phyloP scores from a whole-genome alignment of 1,140 invertebrate genomes.

The Drosophila baimaii region DNA sequence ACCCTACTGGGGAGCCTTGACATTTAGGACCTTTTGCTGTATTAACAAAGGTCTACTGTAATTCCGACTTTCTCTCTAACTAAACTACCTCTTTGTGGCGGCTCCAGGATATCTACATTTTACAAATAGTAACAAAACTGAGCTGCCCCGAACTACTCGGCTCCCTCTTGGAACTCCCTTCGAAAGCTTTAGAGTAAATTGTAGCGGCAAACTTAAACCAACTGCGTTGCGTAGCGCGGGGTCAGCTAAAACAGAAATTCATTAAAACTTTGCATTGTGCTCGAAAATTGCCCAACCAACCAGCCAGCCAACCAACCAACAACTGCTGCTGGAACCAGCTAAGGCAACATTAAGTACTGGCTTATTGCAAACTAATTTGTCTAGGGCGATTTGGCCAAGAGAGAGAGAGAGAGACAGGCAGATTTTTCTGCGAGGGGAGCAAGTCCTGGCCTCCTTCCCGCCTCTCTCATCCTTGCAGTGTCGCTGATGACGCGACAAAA shows the following conservation, averaged over 20 bases:
- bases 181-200: slow-evolving; percentile 41
- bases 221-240: slow-evolving; percentile 39
- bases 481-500: slow-evolving; percentile 78
- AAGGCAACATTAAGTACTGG: slow-evolving; percentile 34
- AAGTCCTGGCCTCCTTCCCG: neutral
- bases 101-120: slow-evolving; percentile 11
- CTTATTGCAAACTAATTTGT: slow-evolving; percentile 80
- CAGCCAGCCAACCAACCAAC: slow-evolving; percentile 10
- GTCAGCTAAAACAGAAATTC: slow-evolving; percentile 71
- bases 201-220: slow-evolving; percentile 69
- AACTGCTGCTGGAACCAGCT: slow-evolving; percentile 10
- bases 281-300: slow-evolving; percentile 47
- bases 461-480: neutral
- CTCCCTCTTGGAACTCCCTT: slow-evolving; percentile 21
- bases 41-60: neutral
- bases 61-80: too few relatives aligned
- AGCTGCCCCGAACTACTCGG: slow-evolving; percentile 8
- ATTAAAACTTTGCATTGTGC: slow-evolving; percentile 80
- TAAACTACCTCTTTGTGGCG: neutral
- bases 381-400: slow-evolving; percentile 64
- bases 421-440: slow-evolving; percentile 44
- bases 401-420: slow-evolving; percentile 49
- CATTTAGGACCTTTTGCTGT: too few relatives aligned
- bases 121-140: slow-evolving; percentile 68
- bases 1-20: too few relatives aligned